Conservation (phyloP, 2,113 vertebrate genomes). For the Ceratotherium simum region DNA sequence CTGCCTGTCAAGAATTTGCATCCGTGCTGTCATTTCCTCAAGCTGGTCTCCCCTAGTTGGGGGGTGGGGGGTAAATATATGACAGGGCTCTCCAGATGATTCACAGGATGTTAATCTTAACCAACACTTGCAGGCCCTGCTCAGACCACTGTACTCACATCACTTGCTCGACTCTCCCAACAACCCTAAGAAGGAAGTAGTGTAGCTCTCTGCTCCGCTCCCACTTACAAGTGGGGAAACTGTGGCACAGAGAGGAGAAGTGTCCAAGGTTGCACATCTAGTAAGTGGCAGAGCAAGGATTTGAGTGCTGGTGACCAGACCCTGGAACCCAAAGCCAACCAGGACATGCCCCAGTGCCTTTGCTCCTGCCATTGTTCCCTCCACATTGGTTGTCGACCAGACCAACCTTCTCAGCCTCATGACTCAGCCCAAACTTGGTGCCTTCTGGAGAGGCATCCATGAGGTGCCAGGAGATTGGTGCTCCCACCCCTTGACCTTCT, state of each 20-base stretch:
- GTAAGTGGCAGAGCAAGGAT: not conserved
- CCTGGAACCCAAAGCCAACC: not conserved
- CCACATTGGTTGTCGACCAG: not conserved
- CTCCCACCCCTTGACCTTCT: no score
- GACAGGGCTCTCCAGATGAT: fast-evolving
- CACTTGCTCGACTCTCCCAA: not conserved
- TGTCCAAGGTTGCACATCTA: not conserved
- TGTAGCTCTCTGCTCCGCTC: not conserved
- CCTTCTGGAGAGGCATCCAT: not conserved
- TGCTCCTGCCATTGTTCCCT: not conserved
- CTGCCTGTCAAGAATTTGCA: not conserved
- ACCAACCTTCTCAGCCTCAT: not conserved
- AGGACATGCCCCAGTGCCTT: not conserved
- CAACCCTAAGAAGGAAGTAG: fast-evolving
- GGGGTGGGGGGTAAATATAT: fast-evolving
- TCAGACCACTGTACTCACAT: fast-evolving
- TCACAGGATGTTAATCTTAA: fast-evolving
- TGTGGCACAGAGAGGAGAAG: not conserved
- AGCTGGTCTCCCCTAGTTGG: not conserved
- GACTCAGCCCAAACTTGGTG: not conserved
- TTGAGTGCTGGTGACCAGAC: not conserved
- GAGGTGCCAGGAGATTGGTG: no score
- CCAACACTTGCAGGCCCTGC: not conserved
- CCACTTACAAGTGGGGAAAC: not conserved
- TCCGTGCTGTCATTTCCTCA: not conserved